Evolutionary conservation across 2,113 vertebrate species (phyloP).

Genomic region (Pseudolaguvia tuberculata): DNA sequence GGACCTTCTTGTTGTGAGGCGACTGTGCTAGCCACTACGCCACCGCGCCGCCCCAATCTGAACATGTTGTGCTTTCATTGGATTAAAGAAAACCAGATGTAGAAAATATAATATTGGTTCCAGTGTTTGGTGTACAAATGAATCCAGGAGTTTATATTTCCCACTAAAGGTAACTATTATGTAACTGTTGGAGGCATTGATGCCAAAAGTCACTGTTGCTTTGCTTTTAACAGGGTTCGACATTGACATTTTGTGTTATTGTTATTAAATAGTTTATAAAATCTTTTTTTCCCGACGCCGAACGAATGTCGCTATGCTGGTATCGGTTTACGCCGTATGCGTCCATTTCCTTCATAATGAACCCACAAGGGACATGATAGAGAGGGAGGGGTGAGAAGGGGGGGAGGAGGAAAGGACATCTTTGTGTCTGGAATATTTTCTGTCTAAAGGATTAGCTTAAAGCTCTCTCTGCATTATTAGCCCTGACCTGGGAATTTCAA

Average conservation of each 20-base stretch:
- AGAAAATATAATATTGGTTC: neutral
- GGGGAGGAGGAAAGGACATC: slow-evolving; percentile 12
- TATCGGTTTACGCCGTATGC: slow-evolving; percentile 42
- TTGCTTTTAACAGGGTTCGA: neutral
- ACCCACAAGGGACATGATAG: slow-evolving; percentile 23
- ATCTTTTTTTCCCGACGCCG: slow-evolving; percentile 16
- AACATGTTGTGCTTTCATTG: neutral
- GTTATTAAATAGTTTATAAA: slow-evolving; percentile 7
- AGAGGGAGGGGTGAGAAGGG: slow-evolving; percentile 14
- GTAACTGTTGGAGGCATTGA: neutral
- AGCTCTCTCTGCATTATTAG: slow-evolving; percentile 16
- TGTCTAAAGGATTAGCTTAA: slow-evolving; percentile 20
- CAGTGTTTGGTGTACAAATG: neutral
- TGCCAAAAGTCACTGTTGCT: neutral
- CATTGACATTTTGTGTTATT: neutral
- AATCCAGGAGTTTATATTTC: neutral
- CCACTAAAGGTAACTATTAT: neutral
- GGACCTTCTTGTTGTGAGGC: too few relatives aligned
- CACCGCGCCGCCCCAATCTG: too few relatives aligned
- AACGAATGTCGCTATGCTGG: neutral
- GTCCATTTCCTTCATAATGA: slow-evolving; percentile 43
- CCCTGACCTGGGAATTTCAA: slow-evolving; percentile 13
- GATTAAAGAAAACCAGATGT: neutral
- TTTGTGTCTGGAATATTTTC: slow-evolving; percentile 38
- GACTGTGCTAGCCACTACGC: too few relatives aligned